phyloP scores from a whole-genome alignment of 2,113 vertebrate species.

The Acrocephalus arundinaceus region DNA sequence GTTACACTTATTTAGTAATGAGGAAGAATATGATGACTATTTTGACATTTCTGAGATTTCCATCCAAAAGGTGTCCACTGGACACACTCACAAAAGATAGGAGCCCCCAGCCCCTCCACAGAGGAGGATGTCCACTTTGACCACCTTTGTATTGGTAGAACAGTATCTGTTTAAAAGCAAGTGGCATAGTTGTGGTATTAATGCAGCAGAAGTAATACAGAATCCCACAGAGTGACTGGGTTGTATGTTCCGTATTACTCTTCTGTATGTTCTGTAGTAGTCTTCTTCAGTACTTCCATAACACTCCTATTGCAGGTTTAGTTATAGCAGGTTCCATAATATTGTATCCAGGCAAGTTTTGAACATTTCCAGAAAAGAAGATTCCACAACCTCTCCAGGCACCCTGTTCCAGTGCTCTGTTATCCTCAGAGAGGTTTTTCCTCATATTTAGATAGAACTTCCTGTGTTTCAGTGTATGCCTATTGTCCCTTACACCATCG shows the following conservation, averaged over 20 bases:
- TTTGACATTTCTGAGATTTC: neutral
- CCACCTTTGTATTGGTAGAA: neutral
- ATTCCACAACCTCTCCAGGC: neutral
- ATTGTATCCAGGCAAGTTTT: neutral
- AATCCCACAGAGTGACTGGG: too few species aligned
- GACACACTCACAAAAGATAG: rapidly evolving
- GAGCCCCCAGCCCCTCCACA: rapidly evolving
- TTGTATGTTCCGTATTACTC: neutral
- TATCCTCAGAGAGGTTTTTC: neutral
- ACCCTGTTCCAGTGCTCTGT: neutral
- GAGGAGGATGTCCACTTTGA: neutral
- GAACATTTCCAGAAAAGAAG: neutral
- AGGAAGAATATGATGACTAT: neutral
- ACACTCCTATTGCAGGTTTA: neutral
- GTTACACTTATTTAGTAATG: neutral
- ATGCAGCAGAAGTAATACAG: neutral
- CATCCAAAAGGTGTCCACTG: neutral
- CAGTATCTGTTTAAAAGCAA: neutral
- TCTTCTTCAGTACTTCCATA: too few species aligned
- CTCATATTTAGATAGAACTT: neutral
- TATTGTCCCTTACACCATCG: neutral
- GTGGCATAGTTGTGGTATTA: neutral
- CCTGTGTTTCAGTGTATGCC: neutral
- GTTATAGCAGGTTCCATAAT: neutral
- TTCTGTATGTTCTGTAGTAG: neutral